Evolutionary conservation across 2,888 invertebrate species (phyloP).

Genomic region (Ceratothoa steindachneri): DNA sequence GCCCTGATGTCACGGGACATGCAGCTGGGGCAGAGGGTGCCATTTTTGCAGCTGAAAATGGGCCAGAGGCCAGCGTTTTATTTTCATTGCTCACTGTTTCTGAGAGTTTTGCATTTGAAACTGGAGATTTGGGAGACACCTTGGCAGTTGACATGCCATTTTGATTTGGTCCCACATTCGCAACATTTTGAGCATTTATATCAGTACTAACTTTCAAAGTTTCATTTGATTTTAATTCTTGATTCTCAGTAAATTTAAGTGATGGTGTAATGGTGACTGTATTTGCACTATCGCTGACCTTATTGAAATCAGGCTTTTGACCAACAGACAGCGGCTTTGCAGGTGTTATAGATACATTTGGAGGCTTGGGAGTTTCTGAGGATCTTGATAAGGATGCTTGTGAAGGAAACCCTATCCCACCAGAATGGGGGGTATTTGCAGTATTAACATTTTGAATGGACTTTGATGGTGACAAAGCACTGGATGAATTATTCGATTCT

Average conservation of each 20-base stretch:
- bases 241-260: neutral
- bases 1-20: too few species aligned
- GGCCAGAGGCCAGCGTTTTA: neutral
- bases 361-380: neutral
- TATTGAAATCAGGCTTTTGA: neutral
- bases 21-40: too few species aligned
- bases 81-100: conserved; percentile 2
- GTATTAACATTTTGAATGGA: neutral
- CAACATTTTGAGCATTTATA: conserved; percentile 1
- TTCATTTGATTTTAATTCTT: neutral
- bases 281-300: neutral
- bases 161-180: conserved; percentile 2
- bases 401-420: neutral
- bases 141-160: conserved; percentile 1
- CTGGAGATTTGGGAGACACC: neutral
- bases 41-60: neutral
- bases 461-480: neutral
- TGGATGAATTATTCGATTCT: neutral
- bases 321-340: neutral
- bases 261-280: conserved; percentile 5
- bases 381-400: neutral
- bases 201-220: neutral
- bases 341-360: conserved; percentile 1
- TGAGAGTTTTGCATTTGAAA: neutral
- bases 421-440: neutral